These are phyloP conservation scores for Vultur gryphus DNA, from an alignment of 2,797 vertebrate genomes.

Conservation along the genomic window DNA sequence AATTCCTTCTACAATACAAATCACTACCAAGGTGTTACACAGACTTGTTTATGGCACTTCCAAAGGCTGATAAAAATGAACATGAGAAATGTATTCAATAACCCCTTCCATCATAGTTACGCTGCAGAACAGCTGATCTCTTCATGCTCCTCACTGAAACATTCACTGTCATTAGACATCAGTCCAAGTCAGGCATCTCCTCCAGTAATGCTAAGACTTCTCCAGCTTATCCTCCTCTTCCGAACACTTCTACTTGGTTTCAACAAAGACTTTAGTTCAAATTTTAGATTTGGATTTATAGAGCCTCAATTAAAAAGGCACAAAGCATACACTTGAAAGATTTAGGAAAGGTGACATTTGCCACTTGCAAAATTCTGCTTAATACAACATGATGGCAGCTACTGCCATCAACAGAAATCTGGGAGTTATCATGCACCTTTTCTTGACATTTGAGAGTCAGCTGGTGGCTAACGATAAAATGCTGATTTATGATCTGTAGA, in stretches of 20 bases:
- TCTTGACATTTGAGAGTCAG: slow-evolving; percentile 63
- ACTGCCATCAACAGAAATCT: slow-evolving; percentile 31
- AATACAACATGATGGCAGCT: neutral
- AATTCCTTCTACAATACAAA: neutral
- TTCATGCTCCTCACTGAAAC: neutral
- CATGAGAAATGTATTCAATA: neutral
- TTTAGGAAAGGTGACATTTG: slow-evolving; percentile 42
- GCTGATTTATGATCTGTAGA: slow-evolving; percentile 34
- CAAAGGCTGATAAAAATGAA: neutral
- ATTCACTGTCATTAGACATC: neutral
- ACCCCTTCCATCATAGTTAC: neutral
- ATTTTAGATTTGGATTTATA: neutral
- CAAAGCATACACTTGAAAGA: neutral
- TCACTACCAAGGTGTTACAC: neutral
- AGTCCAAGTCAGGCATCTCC: neutral
- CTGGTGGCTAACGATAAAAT: slow-evolving; percentile 41
- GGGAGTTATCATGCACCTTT: slow-evolving; percentile 29
- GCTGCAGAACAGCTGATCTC: neutral
- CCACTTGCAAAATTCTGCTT: neutral
- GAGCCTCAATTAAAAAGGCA: neutral
- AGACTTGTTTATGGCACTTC: neutral
- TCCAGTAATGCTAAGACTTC: neutral
- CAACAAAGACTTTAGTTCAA: neutral
- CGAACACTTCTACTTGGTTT: neutral
- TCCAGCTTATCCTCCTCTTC: neutral